These are phyloP conservation scores for Synanthedon formicaeformis DNA, from an alignment of 2,888 invertebrate species.

Conservation along the genomic window DNA sequence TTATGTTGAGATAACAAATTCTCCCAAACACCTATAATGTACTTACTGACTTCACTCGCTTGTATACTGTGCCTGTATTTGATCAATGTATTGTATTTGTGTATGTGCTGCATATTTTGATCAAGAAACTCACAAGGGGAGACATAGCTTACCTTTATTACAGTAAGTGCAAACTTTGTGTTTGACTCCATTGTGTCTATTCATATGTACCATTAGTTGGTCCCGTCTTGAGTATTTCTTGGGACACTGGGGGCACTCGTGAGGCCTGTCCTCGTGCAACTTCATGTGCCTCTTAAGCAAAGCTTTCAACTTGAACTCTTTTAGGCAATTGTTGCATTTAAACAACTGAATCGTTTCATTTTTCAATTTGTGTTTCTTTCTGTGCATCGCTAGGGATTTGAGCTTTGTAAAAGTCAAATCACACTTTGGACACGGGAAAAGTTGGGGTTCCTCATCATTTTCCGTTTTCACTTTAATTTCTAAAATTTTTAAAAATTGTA, in stretches of 20 bases:
- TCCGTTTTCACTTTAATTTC: slow-evolving; percentile 22
- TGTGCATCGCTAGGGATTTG: slow-evolving; percentile 54
- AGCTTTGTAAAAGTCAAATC: slow-evolving; percentile 60
- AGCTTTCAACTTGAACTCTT: slow-evolving; percentile 45
- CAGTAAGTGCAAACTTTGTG: slow-evolving; percentile 71
- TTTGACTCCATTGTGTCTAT: slow-evolving; percentile 68
- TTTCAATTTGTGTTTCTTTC: slow-evolving; percentile 36
- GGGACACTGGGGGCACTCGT: slow-evolving; percentile 67
- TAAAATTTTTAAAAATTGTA: not conserved
- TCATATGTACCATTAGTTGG: slow-evolving; percentile 69
- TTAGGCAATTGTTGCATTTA: slow-evolving; percentile 59
- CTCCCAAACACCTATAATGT: no score
- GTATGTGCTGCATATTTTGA: no score
- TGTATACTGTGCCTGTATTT: no score
- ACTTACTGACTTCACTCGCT: no score
- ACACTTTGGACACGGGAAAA: slow-evolving; percentile 62
- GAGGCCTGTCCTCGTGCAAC: slow-evolving; percentile 64
- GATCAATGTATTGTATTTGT: no score
- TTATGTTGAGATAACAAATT: no score
- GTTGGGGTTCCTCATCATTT: slow-evolving; percentile 14
- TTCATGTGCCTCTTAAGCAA: slow-evolving; percentile 60
- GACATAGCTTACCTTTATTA: slow-evolving; percentile 56
- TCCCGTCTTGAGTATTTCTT: slow-evolving; percentile 71
- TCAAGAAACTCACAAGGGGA: no score
- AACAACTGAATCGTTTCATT: slow-evolving; percentile 29